phyloP scores from a whole-genome alignment of 2,888 invertebrate genomes.

The Sussaba pulchella region DNA sequence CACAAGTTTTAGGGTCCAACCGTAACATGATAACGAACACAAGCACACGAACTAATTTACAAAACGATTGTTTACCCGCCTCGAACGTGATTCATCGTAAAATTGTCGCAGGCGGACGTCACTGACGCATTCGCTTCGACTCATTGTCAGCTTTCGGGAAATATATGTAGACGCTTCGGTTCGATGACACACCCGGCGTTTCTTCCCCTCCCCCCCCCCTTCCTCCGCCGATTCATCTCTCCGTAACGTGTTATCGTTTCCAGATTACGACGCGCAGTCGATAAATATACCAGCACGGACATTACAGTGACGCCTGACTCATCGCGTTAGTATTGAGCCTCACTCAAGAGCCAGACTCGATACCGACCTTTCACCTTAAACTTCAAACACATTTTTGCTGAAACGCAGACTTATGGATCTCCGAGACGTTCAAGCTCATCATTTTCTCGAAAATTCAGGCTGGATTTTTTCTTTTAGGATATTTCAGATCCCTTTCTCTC shows the following conservation, averaged over 20 bases:
- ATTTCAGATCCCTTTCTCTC: no score
- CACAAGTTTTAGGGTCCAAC: no score
- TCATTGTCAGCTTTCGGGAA: not conserved
- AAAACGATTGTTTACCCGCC: not conserved
- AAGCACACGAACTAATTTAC: not conserved
- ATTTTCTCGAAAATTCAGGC: no score
- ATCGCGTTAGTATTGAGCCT: not conserved
- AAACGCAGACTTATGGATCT: no score
- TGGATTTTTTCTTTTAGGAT: no score
- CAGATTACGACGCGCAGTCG: not conserved
- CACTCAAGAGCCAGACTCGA: no score
- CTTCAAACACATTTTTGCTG: no score
- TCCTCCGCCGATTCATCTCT: not conserved
- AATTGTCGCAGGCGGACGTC: not conserved
- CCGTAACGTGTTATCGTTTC: not conserved
- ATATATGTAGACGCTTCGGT: slow-evolving; percentile 1
- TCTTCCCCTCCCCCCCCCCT: not conserved
- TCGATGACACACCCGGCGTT: not conserved
- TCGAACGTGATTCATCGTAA: not conserved
- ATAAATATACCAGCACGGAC: not conserved
- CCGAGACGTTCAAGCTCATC: no score
- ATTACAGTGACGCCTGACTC: not conserved
- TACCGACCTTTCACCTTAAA: no score
- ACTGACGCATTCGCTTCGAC: not conserved
- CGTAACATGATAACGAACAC: not conserved